A percentile compares a stretch with the other conserved stretches of the same genome.
phyloP scores from a whole-genome alignment of 2,888 invertebrate species.

The Neoitamus cyanurus region DNA sequence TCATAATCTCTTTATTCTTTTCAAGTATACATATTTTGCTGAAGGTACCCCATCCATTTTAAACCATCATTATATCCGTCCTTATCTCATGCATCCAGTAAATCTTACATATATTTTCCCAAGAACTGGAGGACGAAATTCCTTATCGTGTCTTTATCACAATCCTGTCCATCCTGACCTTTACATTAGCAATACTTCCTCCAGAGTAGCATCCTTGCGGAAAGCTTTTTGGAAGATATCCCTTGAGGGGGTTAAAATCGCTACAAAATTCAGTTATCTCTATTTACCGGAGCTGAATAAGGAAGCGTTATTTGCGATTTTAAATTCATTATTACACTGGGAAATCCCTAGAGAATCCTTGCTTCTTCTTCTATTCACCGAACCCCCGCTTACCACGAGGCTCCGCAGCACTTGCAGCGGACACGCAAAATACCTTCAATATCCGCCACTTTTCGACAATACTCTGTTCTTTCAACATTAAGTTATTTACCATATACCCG shows the following conservation, averaged over 20 bases:
- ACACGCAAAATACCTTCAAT: background rate
- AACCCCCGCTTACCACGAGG: background rate
- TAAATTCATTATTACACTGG: background rate
- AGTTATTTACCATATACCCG: background rate
- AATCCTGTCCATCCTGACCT: background rate
- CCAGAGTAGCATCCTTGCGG: background rate
- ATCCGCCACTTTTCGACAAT: background rate
- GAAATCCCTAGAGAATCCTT: background rate
- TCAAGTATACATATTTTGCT: too few species aligned
- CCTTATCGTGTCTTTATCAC: background rate
- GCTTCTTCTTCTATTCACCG: background rate
- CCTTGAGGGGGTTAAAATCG: background rate
- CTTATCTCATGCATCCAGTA: too few species aligned
- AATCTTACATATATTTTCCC: background rate
- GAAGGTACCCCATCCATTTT: too few species aligned
- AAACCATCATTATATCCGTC: too few species aligned
- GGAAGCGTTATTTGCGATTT: background rate
- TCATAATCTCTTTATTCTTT: too few species aligned
- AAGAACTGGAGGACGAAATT: background rate
- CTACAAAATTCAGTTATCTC: background rate
- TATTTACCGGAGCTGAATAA: background rate
- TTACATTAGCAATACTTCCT: background rate
- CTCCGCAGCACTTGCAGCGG: background rate
- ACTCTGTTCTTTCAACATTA: background rate
- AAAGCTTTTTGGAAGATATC: background rate